Evolutionary conservation across 2,797 vertebrate genomes (phyloP), one percentile per base, ranked within the genome.

Genomic region (Typhlichthys subterraneus): DNA sequence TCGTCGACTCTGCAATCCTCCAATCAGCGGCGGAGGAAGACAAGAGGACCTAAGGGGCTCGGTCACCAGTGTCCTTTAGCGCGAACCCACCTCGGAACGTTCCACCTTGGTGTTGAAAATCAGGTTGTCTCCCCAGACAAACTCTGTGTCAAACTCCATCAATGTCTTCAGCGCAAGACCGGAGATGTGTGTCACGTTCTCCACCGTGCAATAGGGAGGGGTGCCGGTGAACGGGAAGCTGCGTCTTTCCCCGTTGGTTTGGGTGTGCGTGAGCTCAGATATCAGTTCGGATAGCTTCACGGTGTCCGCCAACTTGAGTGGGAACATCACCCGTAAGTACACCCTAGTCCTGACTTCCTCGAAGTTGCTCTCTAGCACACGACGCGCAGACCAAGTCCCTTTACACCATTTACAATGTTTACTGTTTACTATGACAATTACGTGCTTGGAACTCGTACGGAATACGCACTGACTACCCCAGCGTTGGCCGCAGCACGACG

Each of bases 121-220:
- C 46, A 75, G 33, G 50, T 75, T 61, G 49, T 70, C 59, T 2
- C 59, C 59, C 63, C 63, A 72, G 2, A 72, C 31, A 14, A 75
- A 75, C 5, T 73, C 65, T 0, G 13, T 0, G 48, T 73, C 61
- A 1, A 65, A 53, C 14, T 62, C 50, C 0, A 23, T 7, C 14
- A 70, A 1, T 4, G 1, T 53, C 12, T 12, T 1, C 0, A 67
- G 56, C 0, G 63, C 52, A 0, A 2, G 0, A 1, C 14, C 0
- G 0, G 59, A 75, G 0, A 75, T 56, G 15, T 75, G 72, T 0
- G 11, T 54, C 15, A 73, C 61, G 57, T 66, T 63, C 1, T 70
- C 50, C 2, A 75, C 59, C 0, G 72, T 63, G 55, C 63, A 70
- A 50, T 59, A 74, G 0, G 67, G 62, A 12, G 53, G 61, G 0